phyloP scores from a whole-genome alignment of 2,888 invertebrate species.

The Geotrupes spiniger region DNA sequence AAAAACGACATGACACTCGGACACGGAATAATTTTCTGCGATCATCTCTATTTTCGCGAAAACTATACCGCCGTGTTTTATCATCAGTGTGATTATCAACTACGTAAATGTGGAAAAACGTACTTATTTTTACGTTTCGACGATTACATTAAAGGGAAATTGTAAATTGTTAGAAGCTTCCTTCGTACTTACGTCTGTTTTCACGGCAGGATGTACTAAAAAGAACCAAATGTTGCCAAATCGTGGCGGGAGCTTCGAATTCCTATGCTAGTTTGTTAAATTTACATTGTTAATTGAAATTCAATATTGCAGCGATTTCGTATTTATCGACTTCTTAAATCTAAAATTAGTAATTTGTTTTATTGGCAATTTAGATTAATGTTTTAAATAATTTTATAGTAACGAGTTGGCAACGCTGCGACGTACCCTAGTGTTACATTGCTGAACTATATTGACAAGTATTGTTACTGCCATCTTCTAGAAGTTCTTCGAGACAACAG shows the following conservation, averaged over 20 bases:
- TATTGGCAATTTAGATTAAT: no score
- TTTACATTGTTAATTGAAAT: no score
- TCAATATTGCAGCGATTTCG: no score
- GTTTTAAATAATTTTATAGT: no score
- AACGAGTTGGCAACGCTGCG: not conserved
- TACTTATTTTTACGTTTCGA: slow-evolving; percentile 8
- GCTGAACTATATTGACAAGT: not conserved
- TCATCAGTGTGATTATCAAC: not conserved
- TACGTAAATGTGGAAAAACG: slow-evolving; percentile 1
- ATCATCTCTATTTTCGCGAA: slow-evolving; percentile 9
- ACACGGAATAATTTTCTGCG: slow-evolving; percentile 4
- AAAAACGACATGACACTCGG: not conserved
- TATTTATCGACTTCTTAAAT: no score
- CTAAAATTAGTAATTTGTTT: no score
- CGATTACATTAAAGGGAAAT: not conserved
- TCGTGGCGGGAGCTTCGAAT: slow-evolving; percentile 11
- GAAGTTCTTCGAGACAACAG: slow-evolving; percentile 17
- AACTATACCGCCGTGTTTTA: slow-evolving; percentile 3
- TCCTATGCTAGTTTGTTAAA: not conserved
- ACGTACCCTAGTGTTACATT: slow-evolving; percentile 6
- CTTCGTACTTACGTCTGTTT: slow-evolving; percentile 15
- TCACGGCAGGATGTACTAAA: slow-evolving; percentile 14
- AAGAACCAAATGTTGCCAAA: slow-evolving; percentile 9
- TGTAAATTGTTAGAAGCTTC: not conserved
- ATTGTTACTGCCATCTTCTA: slow-evolving; percentile 16